Evolutionary conservation across 2,888 invertebrate species (phyloP).

Genomic region (Timandra comae): DNA sequence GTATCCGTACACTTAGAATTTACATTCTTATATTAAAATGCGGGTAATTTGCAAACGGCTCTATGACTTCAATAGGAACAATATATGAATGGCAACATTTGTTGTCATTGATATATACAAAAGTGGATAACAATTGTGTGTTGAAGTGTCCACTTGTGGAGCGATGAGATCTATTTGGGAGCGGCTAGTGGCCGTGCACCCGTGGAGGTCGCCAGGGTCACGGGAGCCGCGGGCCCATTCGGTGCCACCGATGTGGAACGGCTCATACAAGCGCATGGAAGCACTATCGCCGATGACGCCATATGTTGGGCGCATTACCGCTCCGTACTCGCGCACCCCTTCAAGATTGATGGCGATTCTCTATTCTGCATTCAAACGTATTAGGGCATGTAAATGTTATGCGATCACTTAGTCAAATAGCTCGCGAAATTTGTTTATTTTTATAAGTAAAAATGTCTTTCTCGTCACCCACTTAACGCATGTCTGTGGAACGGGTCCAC

Average conservation of each 20-base stretch:
- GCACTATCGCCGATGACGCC: slow-evolving; percentile 47
- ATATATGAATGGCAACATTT: slow-evolving; percentile 40
- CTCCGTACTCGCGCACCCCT: slow-evolving; percentile 47
- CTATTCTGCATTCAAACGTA: slow-evolving; percentile 60
- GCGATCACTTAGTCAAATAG: slow-evolving; percentile 68
- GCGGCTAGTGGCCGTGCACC: slow-evolving; percentile 30
- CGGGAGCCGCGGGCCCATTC: slow-evolving; percentile 34
- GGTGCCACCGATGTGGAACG: slow-evolving; percentile 54
- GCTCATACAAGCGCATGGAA: slow-evolving; percentile 22
- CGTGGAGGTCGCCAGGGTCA: slow-evolving; percentile 42
- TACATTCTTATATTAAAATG: slow-evolving; percentile 25
- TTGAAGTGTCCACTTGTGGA: slow-evolving; percentile 46
- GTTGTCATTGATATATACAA: slow-evolving; percentile 38
- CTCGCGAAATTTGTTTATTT: slow-evolving; percentile 43
- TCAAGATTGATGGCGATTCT: slow-evolving; percentile 69
- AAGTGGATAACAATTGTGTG: slow-evolving; percentile 38
- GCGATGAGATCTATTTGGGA: slow-evolving; percentile 48
- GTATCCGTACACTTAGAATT: slow-evolving; percentile 4
- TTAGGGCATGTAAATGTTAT: slow-evolving; percentile 74
- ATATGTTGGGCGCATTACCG: slow-evolving; percentile 70
- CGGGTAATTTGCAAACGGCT: slow-evolving; percentile 54
- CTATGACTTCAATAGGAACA: slow-evolving; percentile 25
- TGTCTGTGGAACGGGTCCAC: slow-evolving; percentile 27
- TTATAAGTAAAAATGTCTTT: slow-evolving; percentile 13
- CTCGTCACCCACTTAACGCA: slow-evolving; percentile 8